Evolutionary conservation across 2,888 invertebrate genomes (phyloP).

Genomic region (Crossocerus cetratus): DNA sequence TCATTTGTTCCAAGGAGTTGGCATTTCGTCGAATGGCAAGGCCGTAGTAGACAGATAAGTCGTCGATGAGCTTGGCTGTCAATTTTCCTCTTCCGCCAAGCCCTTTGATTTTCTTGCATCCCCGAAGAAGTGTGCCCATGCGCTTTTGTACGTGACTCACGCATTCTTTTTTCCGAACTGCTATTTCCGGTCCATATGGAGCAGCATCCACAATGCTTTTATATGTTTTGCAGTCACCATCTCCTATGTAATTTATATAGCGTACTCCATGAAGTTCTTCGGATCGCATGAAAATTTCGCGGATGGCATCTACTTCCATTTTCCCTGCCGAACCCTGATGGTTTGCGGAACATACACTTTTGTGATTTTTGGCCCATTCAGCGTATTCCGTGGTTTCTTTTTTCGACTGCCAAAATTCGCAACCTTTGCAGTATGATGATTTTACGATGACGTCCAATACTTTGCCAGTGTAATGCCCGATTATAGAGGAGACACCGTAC

Average conservation of each 20-base stretch:
- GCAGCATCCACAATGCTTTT: conserved; percentile 7
- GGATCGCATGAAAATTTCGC: conserved; percentile 5
- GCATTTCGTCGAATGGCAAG: neutral
- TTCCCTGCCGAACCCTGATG: conserved; percentile 3
- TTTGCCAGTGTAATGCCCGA: conserved; percentile 27
- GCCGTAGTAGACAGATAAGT: conserved; percentile 2
- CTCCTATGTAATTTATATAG: conserved; percentile 3
- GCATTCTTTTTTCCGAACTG: conserved; percentile 8
- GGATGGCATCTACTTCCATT: conserved; percentile 11
- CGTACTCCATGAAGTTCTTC: neutral
- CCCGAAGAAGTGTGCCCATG: conserved; percentile 2
- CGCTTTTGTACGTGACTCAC: conserved; percentile 11
- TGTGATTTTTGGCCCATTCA: conserved; percentile 18
- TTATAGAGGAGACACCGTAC: neutral
- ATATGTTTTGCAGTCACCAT: conserved; percentile 7
- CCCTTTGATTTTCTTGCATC: neutral
- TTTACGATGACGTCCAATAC: conserved; percentile 43
- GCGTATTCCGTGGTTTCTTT: conserved; percentile 33
- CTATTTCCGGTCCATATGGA: neutral
- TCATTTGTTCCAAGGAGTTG: neutral
- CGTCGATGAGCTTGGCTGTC: neutral
- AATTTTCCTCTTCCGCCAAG: conserved; percentile 3
- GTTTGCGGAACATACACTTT: neutral
- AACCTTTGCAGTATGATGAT: conserved; percentile 37
- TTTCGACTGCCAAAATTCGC: conserved; percentile 34